A percentile compares a stretch with the other conserved stretches of the same genome.
These are phyloP conservation scores for Drosophila mimetica DNA, from an alignment of 2,888 invertebrate species.

Conservation along the genomic window DNA sequence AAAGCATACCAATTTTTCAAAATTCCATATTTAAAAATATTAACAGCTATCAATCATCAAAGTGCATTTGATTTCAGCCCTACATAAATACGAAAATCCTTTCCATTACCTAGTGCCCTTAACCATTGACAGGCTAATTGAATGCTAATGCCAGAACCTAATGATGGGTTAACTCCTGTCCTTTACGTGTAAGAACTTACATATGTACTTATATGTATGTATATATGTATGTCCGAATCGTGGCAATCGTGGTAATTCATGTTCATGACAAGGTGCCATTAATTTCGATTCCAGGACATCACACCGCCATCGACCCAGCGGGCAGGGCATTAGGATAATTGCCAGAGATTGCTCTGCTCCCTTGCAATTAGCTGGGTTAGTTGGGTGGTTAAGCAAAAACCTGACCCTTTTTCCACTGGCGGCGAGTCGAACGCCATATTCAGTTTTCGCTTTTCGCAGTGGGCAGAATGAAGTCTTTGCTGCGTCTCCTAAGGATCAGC, in stretches of 20 bases:
- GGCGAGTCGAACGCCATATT: neutral
- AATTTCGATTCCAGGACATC: constrained; percentile 20
- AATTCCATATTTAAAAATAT: too few species aligned
- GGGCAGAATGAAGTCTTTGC: constrained; percentile 60
- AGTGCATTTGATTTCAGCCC: too few species aligned
- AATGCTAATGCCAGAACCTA: constrained; percentile 21
- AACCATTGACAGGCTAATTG: constrained; percentile 14
- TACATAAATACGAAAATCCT: too few species aligned
- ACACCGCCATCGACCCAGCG: neutral
- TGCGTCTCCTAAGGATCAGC: constrained; percentile 53
- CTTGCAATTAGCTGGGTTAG: constrained; percentile 10
- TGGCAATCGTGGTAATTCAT: constrained; percentile 11
- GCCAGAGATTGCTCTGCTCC: constrained; percentile 44
- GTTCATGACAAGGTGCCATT: constrained; percentile 33
- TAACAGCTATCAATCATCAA: too few species aligned
- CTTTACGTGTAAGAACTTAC: too few species aligned
- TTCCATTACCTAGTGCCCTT: too few species aligned
- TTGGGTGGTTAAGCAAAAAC: neutral
- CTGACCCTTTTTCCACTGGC: constrained; percentile 18
- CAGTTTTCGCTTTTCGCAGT: neutral
- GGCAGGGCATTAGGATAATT: constrained; percentile 49
- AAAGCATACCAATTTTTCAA: too few species aligned
- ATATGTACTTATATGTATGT: constrained; percentile 6
- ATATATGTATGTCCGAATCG: neutral
- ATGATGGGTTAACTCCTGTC: neutral